Evolutionary conservation across 2,888 invertebrate species (phyloP).

Genomic region (Drosophila subquinaria): DNA sequence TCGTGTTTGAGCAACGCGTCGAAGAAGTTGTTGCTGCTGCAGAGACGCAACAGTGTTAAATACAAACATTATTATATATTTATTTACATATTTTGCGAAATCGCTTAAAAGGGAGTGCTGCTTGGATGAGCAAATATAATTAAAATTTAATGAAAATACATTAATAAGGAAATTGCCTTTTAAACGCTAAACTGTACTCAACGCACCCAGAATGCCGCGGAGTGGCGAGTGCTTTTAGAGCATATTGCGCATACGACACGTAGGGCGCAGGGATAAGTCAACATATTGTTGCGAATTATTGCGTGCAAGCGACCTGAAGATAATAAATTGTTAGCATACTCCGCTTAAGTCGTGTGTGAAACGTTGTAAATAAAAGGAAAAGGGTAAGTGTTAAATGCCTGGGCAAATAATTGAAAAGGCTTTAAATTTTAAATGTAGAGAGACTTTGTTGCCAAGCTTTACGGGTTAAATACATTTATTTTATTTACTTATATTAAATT

Average conservation of each 20-base stretch:
- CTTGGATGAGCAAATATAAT: constrained; percentile 48
- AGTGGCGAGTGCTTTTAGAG: constrained; percentile 49
- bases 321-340: constrained; percentile 45
- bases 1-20: constrained; percentile 78
- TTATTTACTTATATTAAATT: background rate
- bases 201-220: constrained; percentile 41
- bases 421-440: constrained; percentile 7
- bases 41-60: constrained; percentile 24
- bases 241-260: constrained; percentile 80
- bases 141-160: constrained; percentile 53
- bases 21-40: constrained; percentile 60
- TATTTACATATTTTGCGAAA: constrained; percentile 17
- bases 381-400: constrained; percentile 42
- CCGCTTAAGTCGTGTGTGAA: constrained; percentile 21
- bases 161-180: constrained; percentile 68
- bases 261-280: constrained; percentile 58
- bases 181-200: constrained; percentile 24
- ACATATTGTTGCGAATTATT: constrained; percentile 73
- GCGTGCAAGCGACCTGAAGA: constrained; percentile 47
- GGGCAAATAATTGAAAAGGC: constrained; percentile 2
- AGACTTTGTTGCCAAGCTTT: background rate
- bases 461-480: background rate
- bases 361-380: constrained; percentile 33
- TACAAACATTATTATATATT: constrained; percentile 8
- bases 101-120: constrained; percentile 29